Evolutionary conservation across 2,888 invertebrate species (phyloP).

Genomic region (Cosmia pyralina): DNA sequence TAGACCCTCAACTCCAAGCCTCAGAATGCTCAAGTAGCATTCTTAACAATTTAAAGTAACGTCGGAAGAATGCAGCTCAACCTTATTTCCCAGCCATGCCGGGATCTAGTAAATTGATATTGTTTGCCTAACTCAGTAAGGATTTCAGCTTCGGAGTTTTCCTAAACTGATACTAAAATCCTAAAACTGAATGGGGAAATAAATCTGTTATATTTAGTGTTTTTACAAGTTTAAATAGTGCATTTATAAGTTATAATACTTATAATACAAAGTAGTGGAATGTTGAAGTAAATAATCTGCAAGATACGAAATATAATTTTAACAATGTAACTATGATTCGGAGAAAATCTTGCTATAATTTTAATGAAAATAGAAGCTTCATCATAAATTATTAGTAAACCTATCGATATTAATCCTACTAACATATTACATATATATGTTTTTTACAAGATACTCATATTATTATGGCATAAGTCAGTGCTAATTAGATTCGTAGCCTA

Average conservation of each 20-base stretch:
- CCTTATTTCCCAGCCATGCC: conserved; percentile 4
- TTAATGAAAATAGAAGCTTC: neutral
- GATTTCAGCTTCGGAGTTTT: conserved; percentile 1
- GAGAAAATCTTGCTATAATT: neutral
- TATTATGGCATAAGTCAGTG: too few species aligned
- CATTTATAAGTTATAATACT: too few species aligned
- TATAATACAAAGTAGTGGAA: too few species aligned
- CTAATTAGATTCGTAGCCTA: neutral
- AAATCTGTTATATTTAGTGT: neutral
- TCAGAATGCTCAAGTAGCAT: conserved; percentile 9
- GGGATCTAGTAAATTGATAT: conserved; percentile 34
- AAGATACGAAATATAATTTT: neutral
- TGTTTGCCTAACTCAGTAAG: conserved; percentile 41
- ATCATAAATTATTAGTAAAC: neutral
- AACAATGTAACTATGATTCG: too few species aligned
- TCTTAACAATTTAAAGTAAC: conserved; percentile 29
- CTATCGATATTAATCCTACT: neutral
- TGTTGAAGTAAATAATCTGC: neutral
- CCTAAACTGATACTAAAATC: conserved; percentile 9
- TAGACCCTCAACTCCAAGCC: neutral
- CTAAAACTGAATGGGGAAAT: neutral
- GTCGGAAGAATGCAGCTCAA: conserved; percentile 15
- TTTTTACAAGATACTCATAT: too few species aligned
- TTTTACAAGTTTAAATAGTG: neutral
- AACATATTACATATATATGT: neutral